Base-by-base conservation (phyloP, 2,797 vertebrate species). In the Danionella dracula region DNA sequence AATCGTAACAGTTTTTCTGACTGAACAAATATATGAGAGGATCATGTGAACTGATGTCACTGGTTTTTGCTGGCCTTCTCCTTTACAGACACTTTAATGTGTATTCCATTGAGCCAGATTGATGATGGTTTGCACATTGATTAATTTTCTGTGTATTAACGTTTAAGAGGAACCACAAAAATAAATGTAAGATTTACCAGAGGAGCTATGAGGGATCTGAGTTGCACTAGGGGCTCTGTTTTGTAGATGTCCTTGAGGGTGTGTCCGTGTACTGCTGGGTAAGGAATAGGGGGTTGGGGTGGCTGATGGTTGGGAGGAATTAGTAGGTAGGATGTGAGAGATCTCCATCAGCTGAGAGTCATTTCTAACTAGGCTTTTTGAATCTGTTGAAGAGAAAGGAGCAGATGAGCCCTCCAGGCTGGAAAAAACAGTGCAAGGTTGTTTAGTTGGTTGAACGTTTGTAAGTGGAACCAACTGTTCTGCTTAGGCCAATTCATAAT, bases 121-220 rank as follows among this genome's bases (percentile, higher is more conserved):
- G 72, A 69, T 37, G 8, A 10, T 2, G 38, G 40, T 73, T 66
- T 54, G 50, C 40, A 55, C 50, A 17, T 34, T 7, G 38, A 48
- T 49, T 37, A 53, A 31, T 57, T 29, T 64, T 15, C 56, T 55
- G 40, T 9, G 5, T 50, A 56, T 54, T 12, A 19, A n/a, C n/a
- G n/a, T n/a, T n/a, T n/a, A n/a, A n/a, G n/a, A n/a, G n/a, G n/a
- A n/a, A n/a, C n/a, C n/a, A n/a, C n/a, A 6, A 27, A 27, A 66
- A 19, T 55, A 62, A 64, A 62, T 8, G 1, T 64, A 34, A 29
- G 62, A 82, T 81, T 89, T 87, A 88, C 88, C 86, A 62, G 82
- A 70, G 61, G 83, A 73, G 56, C 71, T 79, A 75, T 67, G 77
- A 66, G 75, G 53, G 67, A 77, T 86, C 76, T 77, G 73, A 41